Evolutionary conservation across 2,113 vertebrate species (phyloP).

Genomic region (Ursus arctos): DNA sequence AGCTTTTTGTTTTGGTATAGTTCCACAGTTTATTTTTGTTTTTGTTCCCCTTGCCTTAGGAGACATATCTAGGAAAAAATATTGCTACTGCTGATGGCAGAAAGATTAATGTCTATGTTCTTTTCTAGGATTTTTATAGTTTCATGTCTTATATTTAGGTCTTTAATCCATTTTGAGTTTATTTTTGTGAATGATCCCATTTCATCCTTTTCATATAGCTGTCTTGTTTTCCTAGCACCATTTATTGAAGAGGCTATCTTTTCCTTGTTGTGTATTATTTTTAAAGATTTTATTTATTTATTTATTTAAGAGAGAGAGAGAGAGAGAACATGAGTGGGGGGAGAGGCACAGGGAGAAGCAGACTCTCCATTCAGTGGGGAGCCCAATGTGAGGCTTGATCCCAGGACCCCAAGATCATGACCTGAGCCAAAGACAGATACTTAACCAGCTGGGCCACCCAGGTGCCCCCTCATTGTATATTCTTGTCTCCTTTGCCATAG

Average conservation of each 20-base stretch:
- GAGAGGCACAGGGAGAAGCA: too few species aligned
- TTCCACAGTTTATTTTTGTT: background rate
- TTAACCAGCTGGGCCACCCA: too few species aligned
- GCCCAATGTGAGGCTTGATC: too few species aligned
- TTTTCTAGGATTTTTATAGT: background rate
- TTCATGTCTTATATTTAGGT: background rate
- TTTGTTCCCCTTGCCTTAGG: background rate
- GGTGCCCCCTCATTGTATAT: background rate
- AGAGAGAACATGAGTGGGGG: too few species aligned
- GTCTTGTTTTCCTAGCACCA: background rate
- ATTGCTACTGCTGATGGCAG: background rate
- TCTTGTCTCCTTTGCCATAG: background rate
- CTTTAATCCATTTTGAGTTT: background rate
- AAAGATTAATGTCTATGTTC: background rate
- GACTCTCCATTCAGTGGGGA: too few species aligned
- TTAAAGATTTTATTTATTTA: too few species aligned
- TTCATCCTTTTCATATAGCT: background rate
- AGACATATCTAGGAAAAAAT: background rate
- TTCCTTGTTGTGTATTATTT: background rate
- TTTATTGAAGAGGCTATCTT: background rate
- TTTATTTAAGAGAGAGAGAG: too few species aligned
- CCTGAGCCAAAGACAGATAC: too few species aligned
- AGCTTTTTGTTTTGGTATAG: background rate
- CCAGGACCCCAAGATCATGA: too few species aligned
- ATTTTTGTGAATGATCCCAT: background rate